Base-by-base conservation (phyloP, 1,140 invertebrate species). In the Dendroctonus ponderosae region DNA sequence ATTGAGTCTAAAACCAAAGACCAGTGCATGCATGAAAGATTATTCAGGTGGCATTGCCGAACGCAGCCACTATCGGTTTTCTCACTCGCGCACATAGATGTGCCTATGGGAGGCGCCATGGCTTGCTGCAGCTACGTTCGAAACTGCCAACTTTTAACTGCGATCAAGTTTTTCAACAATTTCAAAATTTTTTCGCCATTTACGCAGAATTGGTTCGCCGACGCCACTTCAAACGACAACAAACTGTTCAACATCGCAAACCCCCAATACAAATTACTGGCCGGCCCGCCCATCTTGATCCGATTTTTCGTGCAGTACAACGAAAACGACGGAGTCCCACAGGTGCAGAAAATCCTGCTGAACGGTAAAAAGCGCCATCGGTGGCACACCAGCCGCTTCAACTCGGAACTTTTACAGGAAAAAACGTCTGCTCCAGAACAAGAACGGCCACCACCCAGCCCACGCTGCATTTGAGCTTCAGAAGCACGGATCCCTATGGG, bases 121-220 rank as follows among this genome's bases (percentile, higher is more conserved):
- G 26, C 26, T 3, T 26, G 26, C 3, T 26, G 26, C 1, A 26
- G 26, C 1, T 26, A 26, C 26, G 26, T 26, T 46, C 12, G 2
- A 1, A 46, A 14, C 3, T 9, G 44, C 4, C 12, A 11, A 46
- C 12, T 46, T 46, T 11, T 46, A 2, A 46, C 12, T 1, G 9
- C 0, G 12, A 46, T 4, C 44, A 46, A n/a, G n/a, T n/a, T n/a
- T n/a, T n/a, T n/a, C n/a, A n/a, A n/a, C n/a, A n/a, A n/a, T n/a
- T n/a, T n/a, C n/a, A n/a, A n/a, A n/a, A n/a, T n/a, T n/a, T n/a
- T n/a, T n/a, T n/a, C n/a, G n/a, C n/a, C 12, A 46, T 46, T 46
- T 46, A 46, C 72, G 6, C 46, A 77, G 75, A 77, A 75, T 58
- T 74, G 70, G 71, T 77, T 77, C 66, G 72, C 72, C 1, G 72